Evolutionary conservation across 2,113 vertebrate species (phyloP).

Genomic region (Epinephelus moara): DNA sequence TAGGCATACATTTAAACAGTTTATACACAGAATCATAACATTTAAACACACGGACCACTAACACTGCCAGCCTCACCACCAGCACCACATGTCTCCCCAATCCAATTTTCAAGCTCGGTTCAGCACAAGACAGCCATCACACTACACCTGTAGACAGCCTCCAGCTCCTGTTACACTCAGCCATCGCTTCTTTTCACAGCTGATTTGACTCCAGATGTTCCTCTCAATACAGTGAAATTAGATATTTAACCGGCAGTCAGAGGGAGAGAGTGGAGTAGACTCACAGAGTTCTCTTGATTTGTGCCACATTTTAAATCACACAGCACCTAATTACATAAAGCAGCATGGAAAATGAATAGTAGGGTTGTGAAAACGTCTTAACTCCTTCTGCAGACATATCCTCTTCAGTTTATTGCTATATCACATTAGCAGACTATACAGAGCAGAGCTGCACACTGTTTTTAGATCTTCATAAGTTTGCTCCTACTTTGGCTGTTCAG

Average conservation of each 20-base stretch:
- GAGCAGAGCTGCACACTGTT: no score
- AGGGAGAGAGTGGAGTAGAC: not conserved
- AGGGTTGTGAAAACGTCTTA: not conserved
- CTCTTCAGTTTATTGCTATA: not conserved
- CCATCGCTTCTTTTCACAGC: slow-evolving; percentile 25
- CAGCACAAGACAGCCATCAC: slow-evolving; percentile 25
- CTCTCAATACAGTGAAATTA: slow-evolving; percentile 17
- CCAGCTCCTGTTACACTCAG: slow-evolving; percentile 18
- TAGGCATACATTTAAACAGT: not conserved
- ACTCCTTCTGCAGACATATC: not conserved
- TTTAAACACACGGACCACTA: not conserved
- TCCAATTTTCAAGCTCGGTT: slow-evolving; percentile 11
- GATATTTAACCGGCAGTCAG: slow-evolving; percentile 23
- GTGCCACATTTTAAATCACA: not conserved
- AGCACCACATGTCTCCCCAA: slow-evolving; percentile 30
- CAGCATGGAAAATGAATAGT: not conserved
- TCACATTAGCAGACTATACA: not conserved
- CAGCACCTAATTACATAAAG: slow-evolving; percentile 14
- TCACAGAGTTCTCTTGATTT: not conserved
- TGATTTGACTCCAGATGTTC: slow-evolving; percentile 55
- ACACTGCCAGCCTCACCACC: slow-evolving; percentile 6
- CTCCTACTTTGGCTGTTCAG: no score
- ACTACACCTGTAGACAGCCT: slow-evolving; percentile 28
- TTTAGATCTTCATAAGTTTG: no score
- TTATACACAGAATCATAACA: not conserved